Percentiles rank a stretch among this genome's conserved stretches.
Evolutionary conservation across 1,140 invertebrate genomes (phyloP).

Genomic region (Sycophaga agraensis): DNA sequence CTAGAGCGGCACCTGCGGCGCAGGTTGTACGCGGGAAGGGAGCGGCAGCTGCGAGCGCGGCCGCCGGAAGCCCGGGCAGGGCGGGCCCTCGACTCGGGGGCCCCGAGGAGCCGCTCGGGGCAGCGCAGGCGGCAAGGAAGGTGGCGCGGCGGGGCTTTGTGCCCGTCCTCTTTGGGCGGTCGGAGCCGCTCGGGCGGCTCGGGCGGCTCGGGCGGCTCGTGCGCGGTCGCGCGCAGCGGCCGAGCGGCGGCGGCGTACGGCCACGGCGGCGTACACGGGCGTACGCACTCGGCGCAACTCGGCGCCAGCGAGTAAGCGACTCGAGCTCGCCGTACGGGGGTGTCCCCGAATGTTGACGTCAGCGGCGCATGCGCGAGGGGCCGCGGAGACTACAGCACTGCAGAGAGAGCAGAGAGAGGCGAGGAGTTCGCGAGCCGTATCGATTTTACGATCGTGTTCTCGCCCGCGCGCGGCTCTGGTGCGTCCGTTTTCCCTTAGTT

Average conservation of each 20-base stretch:
- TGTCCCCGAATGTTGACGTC: slow-evolving; percentile 56
- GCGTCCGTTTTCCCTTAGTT: slow-evolving; percentile 59
- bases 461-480: slow-evolving; percentile 54
- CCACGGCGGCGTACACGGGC: background rate
- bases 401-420: slow-evolving; percentile 58
- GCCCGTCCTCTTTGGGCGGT: no score
- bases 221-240: no score
- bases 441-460: slow-evolving; percentile 75
- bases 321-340: slow-evolving; percentile 28
- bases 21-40: no score
- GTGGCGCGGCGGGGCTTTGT: background rate
- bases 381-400: slow-evolving; percentile 60
- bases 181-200: no score
- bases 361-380: slow-evolving; percentile 58
- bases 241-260: background rate
- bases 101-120: background rate
- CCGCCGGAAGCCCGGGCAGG: no score
- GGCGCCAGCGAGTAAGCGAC: no score
- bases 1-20: no score
- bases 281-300: background rate
- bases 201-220: no score
- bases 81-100: no score
- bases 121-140: background rate
- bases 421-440: slow-evolving; percentile 63
- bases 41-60: no score